Conservation (phyloP, 2,797 vertebrate species). For the Malacoraja senta region DNA sequence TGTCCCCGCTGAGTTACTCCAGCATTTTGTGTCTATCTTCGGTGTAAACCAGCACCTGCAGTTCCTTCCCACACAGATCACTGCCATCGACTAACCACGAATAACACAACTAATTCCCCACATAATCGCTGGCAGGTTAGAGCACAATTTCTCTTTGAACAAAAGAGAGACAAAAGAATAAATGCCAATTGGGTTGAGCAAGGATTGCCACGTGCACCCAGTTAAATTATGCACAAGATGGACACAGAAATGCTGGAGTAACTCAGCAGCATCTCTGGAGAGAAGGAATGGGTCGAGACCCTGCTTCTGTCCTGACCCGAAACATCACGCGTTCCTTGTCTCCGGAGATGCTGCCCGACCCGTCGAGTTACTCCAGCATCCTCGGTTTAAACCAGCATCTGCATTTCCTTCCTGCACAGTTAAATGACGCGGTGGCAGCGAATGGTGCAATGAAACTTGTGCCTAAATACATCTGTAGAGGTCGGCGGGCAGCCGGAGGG, state of each 20-base stretch:
- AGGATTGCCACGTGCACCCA: neutral
- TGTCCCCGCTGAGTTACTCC: too few relatives aligned
- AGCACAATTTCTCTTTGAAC: neutral
- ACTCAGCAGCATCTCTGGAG: too few relatives aligned
- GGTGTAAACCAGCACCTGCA: too few relatives aligned
- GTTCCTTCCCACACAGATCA: neutral
- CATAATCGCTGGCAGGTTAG: neutral
- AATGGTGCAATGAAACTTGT: neutral
- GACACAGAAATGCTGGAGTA: too few relatives aligned
- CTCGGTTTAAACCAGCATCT: too few relatives aligned
- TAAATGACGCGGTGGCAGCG: slow-evolving; percentile 13
- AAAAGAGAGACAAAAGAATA: neutral
- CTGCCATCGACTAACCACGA: neutral
- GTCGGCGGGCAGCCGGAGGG: too few relatives aligned
- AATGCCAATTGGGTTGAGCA: slow-evolving; percentile 17
- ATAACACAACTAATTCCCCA: neutral
- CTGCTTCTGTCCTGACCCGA: too few relatives aligned
- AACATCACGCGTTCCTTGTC: too few relatives aligned
- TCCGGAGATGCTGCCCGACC: too few relatives aligned
- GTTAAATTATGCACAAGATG: neutral
- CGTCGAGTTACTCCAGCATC: too few relatives aligned
- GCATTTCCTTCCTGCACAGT: neutral
- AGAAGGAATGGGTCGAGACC: too few relatives aligned
- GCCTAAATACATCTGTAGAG: slow-evolving; percentile 27
- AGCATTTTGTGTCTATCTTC: too few relatives aligned